Conservation (phyloP, 2,113 vertebrate genomes). For the Peromyscus polionotus region DNA sequence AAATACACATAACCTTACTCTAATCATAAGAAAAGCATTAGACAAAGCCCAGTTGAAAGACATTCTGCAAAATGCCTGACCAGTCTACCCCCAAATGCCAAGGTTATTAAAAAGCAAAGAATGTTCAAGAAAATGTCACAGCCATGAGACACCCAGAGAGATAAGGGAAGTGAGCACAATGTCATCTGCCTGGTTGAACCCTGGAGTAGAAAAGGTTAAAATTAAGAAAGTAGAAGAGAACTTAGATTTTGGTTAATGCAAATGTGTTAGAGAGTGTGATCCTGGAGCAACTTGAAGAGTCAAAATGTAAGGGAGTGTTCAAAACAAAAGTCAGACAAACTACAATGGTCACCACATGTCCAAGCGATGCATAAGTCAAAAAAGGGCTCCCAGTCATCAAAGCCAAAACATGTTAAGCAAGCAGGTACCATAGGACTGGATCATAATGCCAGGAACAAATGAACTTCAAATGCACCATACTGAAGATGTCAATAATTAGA, state of each 20-base stretch:
- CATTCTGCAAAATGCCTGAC: neutral
- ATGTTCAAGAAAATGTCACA: neutral
- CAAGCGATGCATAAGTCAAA: neutral
- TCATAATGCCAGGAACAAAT: neutral
- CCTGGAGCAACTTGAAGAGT: neutral
- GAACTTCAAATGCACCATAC: neutral
- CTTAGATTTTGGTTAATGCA: neutral
- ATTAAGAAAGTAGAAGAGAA: neutral
- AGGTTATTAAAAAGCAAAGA: conserved; percentile 11
- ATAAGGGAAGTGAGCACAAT: neutral
- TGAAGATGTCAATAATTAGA: neutral
- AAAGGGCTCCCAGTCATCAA: neutral
- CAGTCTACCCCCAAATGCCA: neutral
- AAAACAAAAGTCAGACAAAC: neutral
- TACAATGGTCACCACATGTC: neutral
- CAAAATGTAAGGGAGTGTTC: neutral
- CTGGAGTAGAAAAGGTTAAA: neutral
- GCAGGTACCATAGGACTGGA: neutral
- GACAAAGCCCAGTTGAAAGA: neutral
- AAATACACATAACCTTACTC: neutral
- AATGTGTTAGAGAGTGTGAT: too few relatives aligned
- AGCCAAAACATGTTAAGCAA: neutral
- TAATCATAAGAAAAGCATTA: neutral
- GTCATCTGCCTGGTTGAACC: neutral
- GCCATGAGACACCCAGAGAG: neutral